These are phyloP conservation scores for Bhutanitis thaidina DNA, from an alignment of 2,888 invertebrate genomes.

Conservation along the genomic window DNA sequence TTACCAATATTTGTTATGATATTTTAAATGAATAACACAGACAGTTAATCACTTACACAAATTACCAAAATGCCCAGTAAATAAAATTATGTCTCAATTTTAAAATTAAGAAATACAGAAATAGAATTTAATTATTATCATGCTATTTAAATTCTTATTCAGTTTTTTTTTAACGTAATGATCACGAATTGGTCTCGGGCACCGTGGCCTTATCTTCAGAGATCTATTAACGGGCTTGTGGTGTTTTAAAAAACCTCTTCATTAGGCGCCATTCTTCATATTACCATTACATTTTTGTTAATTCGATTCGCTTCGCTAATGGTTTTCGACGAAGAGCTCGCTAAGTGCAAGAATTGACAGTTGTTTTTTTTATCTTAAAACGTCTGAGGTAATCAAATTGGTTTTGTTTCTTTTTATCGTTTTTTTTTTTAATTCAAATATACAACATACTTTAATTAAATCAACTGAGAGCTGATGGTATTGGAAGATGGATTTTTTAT, in stretches of 20 bases:
- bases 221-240: constrained; percentile 27
- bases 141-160: constrained; percentile 56
- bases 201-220: constrained; percentile 28
- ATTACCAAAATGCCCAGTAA: too few species aligned
- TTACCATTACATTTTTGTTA: constrained; percentile 38
- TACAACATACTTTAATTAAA: too few species aligned
- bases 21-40: too few species aligned
- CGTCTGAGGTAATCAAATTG: background rate
- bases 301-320: constrained; percentile 30
- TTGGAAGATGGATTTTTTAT: too few species aligned
- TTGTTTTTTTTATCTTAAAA: background rate
- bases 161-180: constrained; percentile 34
- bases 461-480: too few species aligned
- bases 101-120: background rate
- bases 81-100: too few species aligned
- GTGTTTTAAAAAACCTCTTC: constrained; percentile 55
- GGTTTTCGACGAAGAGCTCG: background rate
- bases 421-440: too few species aligned
- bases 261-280: constrained; percentile 34
- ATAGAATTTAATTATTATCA: constrained; percentile 51
- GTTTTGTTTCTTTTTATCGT: too few species aligned
- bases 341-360: constrained; percentile 13
- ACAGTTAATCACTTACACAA: too few species aligned
- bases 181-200: constrained; percentile 58
- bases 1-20: too few species aligned